These are phyloP conservation scores for Molossus alvarezi DNA, from an alignment of 2,797 vertebrate genomes.

Conservation along the genomic window DNA sequence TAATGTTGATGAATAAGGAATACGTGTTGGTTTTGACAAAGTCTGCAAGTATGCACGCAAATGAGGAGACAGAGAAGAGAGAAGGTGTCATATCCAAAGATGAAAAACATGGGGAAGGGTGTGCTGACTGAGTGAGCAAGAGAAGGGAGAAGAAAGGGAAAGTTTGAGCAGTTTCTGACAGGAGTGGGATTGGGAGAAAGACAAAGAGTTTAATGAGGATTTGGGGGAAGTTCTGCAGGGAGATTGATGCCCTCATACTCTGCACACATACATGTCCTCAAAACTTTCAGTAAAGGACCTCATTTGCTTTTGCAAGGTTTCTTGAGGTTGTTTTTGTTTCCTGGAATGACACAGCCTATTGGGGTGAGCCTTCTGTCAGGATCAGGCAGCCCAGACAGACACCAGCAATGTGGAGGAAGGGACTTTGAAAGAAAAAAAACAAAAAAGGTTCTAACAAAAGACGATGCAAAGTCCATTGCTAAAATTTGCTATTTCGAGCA, in stretches of 20 bases:
- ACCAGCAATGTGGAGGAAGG: rapidly evolving
- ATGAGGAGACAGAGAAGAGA: neutral
- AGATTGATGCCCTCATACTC: rapidly evolving
- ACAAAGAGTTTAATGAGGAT: neutral
- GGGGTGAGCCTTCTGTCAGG: neutral
- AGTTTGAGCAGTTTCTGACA: neutral
- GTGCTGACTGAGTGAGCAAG: neutral
- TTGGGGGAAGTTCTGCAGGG: neutral
- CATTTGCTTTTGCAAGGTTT: neutral
- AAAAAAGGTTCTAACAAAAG: neutral
- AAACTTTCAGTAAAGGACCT: neutral
- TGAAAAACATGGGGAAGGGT: neutral
- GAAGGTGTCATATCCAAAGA: neutral
- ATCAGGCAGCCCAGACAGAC: neutral
- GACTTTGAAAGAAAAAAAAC: neutral
- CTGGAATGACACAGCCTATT: neutral
- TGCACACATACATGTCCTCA: no score
- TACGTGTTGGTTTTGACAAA: neutral
- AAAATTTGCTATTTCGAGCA: neutral
- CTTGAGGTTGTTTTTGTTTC: neutral
- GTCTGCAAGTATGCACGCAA: neutral
- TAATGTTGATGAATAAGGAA: neutral
- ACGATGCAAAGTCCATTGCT: neutral
- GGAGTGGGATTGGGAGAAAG: neutral
- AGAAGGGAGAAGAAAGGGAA: no score